Evolutionary conservation across 1,140 invertebrate genomes (phyloP).

Genomic region (Drosophila pandora): DNA sequence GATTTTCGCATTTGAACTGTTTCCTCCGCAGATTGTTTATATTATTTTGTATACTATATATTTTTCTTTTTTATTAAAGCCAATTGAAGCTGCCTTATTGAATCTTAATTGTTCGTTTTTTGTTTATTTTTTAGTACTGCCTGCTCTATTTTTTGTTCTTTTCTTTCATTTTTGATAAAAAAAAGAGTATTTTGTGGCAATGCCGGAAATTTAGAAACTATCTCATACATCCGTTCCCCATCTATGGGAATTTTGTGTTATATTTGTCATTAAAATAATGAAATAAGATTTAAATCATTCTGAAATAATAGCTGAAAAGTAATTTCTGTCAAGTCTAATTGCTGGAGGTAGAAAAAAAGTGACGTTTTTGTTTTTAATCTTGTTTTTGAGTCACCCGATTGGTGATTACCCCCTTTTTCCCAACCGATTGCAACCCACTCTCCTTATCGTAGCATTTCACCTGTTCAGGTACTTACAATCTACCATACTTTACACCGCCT

Average conservation of each 20-base stretch:
- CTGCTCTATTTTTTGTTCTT: slow-evolving; percentile 9
- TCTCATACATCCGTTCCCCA: neutral
- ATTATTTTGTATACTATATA: neutral
- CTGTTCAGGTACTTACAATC: neutral
- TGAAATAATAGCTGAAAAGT: no score
- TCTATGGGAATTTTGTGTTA: neutral
- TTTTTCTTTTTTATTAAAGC: slow-evolving; percentile 32
- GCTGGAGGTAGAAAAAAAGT: no score
- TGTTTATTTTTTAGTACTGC: slow-evolving; percentile 10
- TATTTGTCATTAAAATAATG: no score
- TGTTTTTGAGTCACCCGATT: slow-evolving; percentile 19
- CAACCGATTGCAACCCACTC: neutral
- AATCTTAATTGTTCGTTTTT: slow-evolving; percentile 25
- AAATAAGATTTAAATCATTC: no score
- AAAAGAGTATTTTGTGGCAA: neutral
- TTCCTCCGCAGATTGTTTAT: slow-evolving; percentile 1
- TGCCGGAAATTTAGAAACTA: neutral
- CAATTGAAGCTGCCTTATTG: slow-evolving; percentile 17
- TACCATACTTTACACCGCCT: slow-evolving; percentile 39
- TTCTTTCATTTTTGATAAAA: neutral
- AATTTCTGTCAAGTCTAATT: no score
- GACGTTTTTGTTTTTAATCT: neutral
- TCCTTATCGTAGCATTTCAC: neutral
- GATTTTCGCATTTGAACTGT: slow-evolving; percentile 11
- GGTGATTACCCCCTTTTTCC: neutral